Base-by-base conservation (phyloP, 2,113 vertebrate genomes). In the Leptobrachium leishanense region DNA sequence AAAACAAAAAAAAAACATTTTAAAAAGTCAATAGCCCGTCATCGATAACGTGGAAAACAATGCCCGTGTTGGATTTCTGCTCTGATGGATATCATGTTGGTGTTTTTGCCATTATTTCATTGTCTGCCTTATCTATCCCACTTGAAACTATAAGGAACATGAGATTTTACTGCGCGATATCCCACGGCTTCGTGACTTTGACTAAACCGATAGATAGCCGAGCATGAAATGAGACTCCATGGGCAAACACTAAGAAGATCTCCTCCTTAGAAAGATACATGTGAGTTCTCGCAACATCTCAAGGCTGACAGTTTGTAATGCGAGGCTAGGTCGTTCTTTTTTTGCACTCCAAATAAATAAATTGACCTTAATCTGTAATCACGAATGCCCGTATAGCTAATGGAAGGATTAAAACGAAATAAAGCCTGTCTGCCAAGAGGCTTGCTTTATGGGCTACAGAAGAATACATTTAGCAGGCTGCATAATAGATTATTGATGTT, bases 401-500 rank as follows among this genome's bases (percentile, higher is more conserved):
- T 81, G 64, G 78, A 74, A 81, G 72, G 78, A 74, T 81, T 81
- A 74, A 31, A 57, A 81, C 59, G 71, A 81, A 68, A 81, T 81
- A 74, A 81, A 74, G 53, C 78, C 64, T 20, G 68, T 81, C 64
- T 81, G 71, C 78, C 64, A 74, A 74, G 72, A 81, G 64, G 69
- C 71, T 11, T 81, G 70, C 63, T 79, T 79, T 79, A 73, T 74
- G 50, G 77, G 70, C 70, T 74, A 67, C 70, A 80, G 59, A 80
- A 73, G 70, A 72, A 72, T 72, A 70, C 75, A 69, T 77, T 77
- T 62, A 69, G 67, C 20, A 50, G 41, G 54, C 70, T 67, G 77
- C 53, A 80, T 73, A 74, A 80, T 80, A 80, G 77, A 80, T 80
- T 74, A 80, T 80, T 80, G 77, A 80, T 80, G 77, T 68, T 67